Evolutionary conservation across 2,888 invertebrate species (phyloP).

Genomic region (Lissocephala sabroskyi): DNA sequence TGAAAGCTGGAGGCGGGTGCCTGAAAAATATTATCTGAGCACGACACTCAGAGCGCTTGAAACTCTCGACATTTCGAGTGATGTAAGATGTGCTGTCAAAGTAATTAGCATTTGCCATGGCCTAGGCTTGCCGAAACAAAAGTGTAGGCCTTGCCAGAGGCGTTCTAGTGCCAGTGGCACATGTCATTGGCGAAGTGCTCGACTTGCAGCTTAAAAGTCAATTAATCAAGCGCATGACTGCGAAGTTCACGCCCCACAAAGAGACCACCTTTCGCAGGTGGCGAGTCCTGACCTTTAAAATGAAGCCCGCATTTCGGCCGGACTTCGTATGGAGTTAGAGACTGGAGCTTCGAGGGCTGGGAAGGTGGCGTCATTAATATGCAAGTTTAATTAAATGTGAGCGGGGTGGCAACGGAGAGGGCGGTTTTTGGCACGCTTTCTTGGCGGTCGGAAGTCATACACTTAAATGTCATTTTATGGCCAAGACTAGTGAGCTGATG

Average conservation of each 20-base stretch:
- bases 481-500: constrained; percentile 29
- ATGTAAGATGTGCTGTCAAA: constrained; percentile 38
- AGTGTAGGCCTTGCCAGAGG: no score
- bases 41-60: no score
- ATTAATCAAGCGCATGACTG: constrained; percentile 59
- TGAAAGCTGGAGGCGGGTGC: no score
- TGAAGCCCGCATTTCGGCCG: no score
- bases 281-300: constrained; percentile 49
- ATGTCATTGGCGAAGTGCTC: constrained; percentile 10
- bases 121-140: no score
- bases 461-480: constrained; percentile 24
- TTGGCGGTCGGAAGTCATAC: constrained; percentile 17
- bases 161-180: constrained; percentile 7
- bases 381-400: constrained; percentile 62
- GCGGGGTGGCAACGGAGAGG: constrained; percentile 13
- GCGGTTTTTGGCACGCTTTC: constrained; percentile 3
- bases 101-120: constrained; percentile 50
- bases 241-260: constrained; percentile 23
- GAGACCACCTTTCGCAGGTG: constrained; percentile 11
- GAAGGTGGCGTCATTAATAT: constrained; percentile 58
- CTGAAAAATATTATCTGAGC: no score
- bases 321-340: no score
- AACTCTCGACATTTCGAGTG: constrained; percentile 23
- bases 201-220: constrained; percentile 56
- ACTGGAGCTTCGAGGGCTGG: no score